Conservation (phyloP, 2,797 vertebrate species). For the Eutrigla gurnardus region DNA sequence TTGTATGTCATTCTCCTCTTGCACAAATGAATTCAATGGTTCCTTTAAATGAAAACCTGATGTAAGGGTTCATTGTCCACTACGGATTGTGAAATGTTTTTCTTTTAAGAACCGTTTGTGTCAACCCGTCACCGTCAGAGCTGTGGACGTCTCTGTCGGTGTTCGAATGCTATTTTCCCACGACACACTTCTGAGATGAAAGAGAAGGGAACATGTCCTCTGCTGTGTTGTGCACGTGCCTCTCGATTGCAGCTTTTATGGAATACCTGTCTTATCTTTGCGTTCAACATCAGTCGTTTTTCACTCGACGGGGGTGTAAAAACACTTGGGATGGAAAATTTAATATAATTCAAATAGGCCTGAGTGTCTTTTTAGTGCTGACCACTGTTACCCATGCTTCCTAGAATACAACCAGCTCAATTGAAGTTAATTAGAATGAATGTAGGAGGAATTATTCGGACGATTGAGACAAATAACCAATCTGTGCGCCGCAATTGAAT, state of each 20-base stretch:
- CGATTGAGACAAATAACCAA: slow-evolving; percentile 86
- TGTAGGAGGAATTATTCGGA: slow-evolving; percentile 80
- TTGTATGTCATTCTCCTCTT: background rate
- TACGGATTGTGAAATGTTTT: background rate
- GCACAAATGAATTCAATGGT: background rate
- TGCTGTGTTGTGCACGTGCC: background rate
- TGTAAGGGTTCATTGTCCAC: background rate
- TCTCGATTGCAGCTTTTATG: slow-evolving; percentile 7
- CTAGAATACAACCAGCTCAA: slow-evolving; percentile 80
- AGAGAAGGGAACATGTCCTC: background rate
- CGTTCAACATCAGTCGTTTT: slow-evolving; percentile 37
- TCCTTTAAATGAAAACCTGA: slow-evolving; percentile 9
- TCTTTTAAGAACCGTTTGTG: background rate
- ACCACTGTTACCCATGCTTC: slow-evolving; percentile 75
- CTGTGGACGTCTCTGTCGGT: background rate
- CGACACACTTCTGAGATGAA: slow-evolving; percentile 4
- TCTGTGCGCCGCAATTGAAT: slow-evolving; percentile 80
- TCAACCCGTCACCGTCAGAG: background rate
- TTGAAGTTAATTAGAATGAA: slow-evolving; percentile 89
- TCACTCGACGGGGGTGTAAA: slow-evolving; percentile 60
- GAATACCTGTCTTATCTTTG: slow-evolving; percentile 13
- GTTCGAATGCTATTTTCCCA: slow-evolving; percentile 8
- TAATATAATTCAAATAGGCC: slow-evolving; percentile 80
- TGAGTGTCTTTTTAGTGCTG: slow-evolving; percentile 78
- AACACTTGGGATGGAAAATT: slow-evolving; percentile 66